Conservation (phyloP, 2,888 invertebrate genomes). For the Microplitis deprimator region DNA sequence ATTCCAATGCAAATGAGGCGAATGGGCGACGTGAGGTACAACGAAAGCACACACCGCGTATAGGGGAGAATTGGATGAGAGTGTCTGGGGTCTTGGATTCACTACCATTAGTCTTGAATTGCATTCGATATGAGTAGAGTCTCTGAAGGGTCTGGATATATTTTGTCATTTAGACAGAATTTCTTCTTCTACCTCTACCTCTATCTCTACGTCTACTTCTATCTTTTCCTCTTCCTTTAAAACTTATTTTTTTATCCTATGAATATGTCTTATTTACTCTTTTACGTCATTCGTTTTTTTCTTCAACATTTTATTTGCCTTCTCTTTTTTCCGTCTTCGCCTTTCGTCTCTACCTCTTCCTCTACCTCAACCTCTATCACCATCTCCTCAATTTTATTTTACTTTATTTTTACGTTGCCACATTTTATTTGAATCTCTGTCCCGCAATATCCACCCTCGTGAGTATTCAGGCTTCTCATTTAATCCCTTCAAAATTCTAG, state of each 20-base stretch:
- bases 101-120: constrained; percentile 52
- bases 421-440: constrained; percentile 18
- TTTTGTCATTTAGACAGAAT: constrained; percentile 35
- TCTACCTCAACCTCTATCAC: too few species aligned
- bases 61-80: constrained; percentile 17
- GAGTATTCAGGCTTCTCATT: neutral
- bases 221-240: neutral
- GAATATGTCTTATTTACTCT: constrained; percentile 22
- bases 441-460: neutral
- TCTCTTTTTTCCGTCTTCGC: neutral
- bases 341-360: too few species aligned
- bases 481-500: neutral
- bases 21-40: constrained; percentile 40
- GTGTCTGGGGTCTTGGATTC: constrained; percentile 40
- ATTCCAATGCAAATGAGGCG: constrained; percentile 57
- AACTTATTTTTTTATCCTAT: constrained; percentile 1
- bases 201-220: too few species aligned
- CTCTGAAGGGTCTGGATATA: constrained; percentile 42
- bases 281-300: constrained; percentile 3
- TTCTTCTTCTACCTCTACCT: neutral
- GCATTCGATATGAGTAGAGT: constrained; percentile 50
- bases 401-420: neutral
- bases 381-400: neutral
- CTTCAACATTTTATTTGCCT: neutral
- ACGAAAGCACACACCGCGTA: constrained; percentile 22